Percentiles rank a stretch among this genome's conserved stretches.
phyloP scores from a whole-genome alignment of 2,888 invertebrate species.

The Helleia helle region DNA sequence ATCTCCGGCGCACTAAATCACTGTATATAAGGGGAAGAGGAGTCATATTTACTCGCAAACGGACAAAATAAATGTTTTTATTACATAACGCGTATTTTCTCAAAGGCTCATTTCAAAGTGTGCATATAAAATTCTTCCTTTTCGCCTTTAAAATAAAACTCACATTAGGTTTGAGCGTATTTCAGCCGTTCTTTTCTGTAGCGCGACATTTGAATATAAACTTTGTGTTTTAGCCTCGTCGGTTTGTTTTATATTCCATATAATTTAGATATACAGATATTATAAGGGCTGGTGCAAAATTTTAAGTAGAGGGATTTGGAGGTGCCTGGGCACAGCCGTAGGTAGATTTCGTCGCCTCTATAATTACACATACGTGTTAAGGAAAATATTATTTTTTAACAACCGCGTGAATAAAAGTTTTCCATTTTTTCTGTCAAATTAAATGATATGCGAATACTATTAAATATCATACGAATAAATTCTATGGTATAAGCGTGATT shows the following conservation, averaged over 20 bases:
- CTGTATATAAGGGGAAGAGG: constrained; percentile 67
- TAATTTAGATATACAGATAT: constrained; percentile 32
- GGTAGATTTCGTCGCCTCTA: constrained; percentile 37
- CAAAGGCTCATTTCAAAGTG: constrained; percentile 44
- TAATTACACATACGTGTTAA: constrained; percentile 15
- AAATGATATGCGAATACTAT: no score
- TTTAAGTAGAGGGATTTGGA: constrained; percentile 70
- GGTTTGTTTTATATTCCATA: constrained; percentile 28
- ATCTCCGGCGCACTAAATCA: constrained; percentile 72
- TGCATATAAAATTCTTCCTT: constrained; percentile 29
- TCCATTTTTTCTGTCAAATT: no score
- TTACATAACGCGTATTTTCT: constrained; percentile 72
- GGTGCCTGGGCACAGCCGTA: constrained; percentile 30
- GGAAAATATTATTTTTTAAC: constrained; percentile 4
- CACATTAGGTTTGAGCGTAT: constrained; percentile 27
- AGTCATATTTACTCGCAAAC: constrained; percentile 68
- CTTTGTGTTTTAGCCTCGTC: constrained; percentile 19
- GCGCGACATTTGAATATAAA: constrained; percentile 25
- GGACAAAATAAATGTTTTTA: constrained; percentile 73
- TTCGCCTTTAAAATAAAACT: constrained; percentile 24
- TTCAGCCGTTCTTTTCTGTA: constrained; percentile 21
- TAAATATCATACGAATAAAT: no score
- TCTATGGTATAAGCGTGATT: no score
- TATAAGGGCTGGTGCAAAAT: constrained; percentile 65
- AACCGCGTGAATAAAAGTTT: no score